These are phyloP conservation scores for Wasmannia auropunctata DNA, from an alignment of 1,140 invertebrate species.

Conservation along the genomic window DNA sequence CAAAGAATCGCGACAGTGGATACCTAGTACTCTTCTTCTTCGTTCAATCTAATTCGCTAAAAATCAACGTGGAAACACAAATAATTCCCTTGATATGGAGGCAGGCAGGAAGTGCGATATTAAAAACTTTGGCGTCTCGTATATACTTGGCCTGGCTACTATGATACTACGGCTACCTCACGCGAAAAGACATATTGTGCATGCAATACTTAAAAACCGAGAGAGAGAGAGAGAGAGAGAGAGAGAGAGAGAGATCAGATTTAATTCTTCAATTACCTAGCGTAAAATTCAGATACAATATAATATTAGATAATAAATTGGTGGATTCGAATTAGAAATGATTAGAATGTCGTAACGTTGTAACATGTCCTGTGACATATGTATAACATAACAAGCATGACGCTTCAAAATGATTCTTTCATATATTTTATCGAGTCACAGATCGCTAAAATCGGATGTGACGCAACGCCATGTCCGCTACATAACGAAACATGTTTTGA, in stretches of 20 bases:
- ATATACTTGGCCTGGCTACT: slow-evolving; percentile 79
- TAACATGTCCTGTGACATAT: not conserved
- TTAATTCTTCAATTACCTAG: not conserved
- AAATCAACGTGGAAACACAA: slow-evolving; percentile 56
- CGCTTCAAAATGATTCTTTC: slow-evolving; percentile 8
- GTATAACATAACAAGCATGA: not conserved
- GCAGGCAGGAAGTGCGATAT: slow-evolving; percentile 64
- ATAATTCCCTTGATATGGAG: slow-evolving; percentile 60
- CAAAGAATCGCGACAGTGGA: slow-evolving; percentile 1
- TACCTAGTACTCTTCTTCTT: slow-evolving; percentile 5
- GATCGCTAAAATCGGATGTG: slow-evolving; percentile 43
- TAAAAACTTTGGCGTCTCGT: slow-evolving; percentile 71
- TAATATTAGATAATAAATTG: not conserved
- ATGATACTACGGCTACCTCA: slow-evolving; percentile 67
- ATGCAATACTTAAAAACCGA: slow-evolving; percentile 6
- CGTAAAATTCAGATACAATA: not conserved
- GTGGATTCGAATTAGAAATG: not conserved
- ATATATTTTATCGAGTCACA: slow-evolving; percentile 34
- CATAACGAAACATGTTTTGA: slow-evolving; percentile 20
- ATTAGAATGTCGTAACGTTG: not conserved
- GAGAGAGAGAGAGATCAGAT: not conserved
- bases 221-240: not conserved
- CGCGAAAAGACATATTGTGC: slow-evolving; percentile 59
- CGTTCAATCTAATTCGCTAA: slow-evolving; percentile 32
- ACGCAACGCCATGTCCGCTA: not conserved